These are phyloP conservation scores for Thelaira solivaga DNA, from an alignment of 2,888 invertebrate genomes.

Conservation along the genomic window DNA sequence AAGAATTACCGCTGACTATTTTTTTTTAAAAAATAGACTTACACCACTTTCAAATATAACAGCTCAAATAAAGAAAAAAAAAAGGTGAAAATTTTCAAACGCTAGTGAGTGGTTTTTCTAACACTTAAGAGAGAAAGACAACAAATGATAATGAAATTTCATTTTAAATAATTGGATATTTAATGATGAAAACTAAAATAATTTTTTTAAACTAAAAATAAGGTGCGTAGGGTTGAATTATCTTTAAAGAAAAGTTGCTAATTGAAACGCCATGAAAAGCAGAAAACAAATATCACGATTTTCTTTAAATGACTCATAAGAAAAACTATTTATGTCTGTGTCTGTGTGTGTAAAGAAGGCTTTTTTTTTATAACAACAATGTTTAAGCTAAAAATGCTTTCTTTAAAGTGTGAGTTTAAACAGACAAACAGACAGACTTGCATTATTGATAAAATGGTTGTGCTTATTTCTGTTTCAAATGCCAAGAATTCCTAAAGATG, in stretches of 20 bases:
- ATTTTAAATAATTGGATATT: neutral
- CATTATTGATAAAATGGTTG: neutral
- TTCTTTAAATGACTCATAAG: conserved; percentile 35
- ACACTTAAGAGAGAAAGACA: neutral
- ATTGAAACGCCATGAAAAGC: no score
- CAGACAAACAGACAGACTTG: no score
- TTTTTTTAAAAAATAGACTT: no score
- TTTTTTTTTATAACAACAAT: neutral
- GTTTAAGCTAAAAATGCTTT: neutral
- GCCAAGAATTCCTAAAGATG: neutral
- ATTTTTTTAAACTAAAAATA: neutral
- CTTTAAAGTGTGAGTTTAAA: no score
- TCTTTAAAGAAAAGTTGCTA: neutral
- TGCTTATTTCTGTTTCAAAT: neutral
- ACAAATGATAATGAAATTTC: neutral
- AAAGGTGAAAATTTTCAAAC: conserved; percentile 27
- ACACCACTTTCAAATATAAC: no score
- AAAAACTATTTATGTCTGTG: conserved; percentile 4
- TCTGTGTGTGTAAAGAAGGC: no score
- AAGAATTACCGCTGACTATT: no score
- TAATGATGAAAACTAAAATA: no score
- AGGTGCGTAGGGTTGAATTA: neutral
- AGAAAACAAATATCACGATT: conserved; percentile 33
- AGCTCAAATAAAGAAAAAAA: neutral
- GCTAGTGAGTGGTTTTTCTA: conserved; percentile 27